phyloP scores from a whole-genome alignment of 1,140 invertebrate genomes.

The Drosophila oshimai region DNA sequence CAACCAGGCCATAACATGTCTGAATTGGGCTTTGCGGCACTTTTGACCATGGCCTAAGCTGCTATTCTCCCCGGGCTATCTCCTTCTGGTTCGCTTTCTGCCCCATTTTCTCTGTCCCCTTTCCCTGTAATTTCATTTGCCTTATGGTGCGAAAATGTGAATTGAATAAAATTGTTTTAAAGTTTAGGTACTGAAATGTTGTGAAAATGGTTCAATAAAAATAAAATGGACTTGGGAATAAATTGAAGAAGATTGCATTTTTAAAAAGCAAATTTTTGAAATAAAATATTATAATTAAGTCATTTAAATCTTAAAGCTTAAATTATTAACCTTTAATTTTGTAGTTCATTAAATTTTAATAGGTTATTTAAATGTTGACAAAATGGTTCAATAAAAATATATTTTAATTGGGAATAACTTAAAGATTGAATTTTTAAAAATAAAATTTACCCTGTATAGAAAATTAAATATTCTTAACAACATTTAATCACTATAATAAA shows the following conservation, averaged over 20 bases:
- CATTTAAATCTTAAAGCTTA: too few species aligned
- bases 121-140: slow-evolving; percentile 35
- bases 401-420: background rate
- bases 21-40: slow-evolving; percentile 54
- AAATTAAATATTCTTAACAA: too few species aligned
- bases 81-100: background rate
- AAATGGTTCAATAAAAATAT: slow-evolving; percentile 5
- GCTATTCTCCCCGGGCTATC: background rate
- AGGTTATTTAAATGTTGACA: slow-evolving; percentile 1
- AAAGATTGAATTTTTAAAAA: background rate
- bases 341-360: too few species aligned
- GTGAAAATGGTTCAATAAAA: slow-evolving; percentile 2
- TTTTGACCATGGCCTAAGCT: slow-evolving; percentile 57
- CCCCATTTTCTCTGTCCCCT: slow-evolving; percentile 6
- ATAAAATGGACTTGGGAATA: background rate
- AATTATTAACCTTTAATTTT: too few species aligned
- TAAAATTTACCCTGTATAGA: background rate
- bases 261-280: too few species aligned
- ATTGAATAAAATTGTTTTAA: slow-evolving; percentile 18
- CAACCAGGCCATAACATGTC: slow-evolving; percentile 57
- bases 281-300: too few species aligned
- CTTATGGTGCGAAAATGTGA: slow-evolving; percentile 49
- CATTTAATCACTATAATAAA: too few species aligned
- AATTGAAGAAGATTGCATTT: background rate
- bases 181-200: slow-evolving; percentile 5